Conservation (phyloP, 2,113 vertebrate species). For the Pseudorectes ferrugineus region DNA sequence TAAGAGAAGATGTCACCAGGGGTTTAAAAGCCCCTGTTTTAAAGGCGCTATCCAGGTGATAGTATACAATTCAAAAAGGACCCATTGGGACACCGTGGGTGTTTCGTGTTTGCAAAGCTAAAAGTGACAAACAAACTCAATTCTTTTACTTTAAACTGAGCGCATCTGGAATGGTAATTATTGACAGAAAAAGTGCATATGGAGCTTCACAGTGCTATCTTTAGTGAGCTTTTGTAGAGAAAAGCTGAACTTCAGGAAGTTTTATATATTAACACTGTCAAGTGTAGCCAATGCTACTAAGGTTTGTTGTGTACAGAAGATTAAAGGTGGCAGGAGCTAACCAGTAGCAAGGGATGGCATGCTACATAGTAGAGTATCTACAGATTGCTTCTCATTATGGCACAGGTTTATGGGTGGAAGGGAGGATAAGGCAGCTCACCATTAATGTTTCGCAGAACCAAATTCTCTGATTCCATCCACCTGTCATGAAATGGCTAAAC, state of each 20-base stretch:
- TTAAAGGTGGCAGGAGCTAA: not conserved
- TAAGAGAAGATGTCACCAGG: not conserved
- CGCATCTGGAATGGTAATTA: not conserved
- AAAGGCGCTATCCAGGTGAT: not conserved
- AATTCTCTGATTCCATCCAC: not conserved
- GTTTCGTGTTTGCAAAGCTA: not conserved
- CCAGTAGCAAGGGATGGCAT: not conserved
- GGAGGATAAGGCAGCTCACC: not conserved
- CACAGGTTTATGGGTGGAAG: not conserved
- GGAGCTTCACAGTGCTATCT: not conserved
- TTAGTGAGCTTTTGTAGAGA: not conserved
- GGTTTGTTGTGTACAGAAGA: not conserved
- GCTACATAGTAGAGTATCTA: not conserved
- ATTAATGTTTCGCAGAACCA: accelerated
- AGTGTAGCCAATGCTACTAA: not conserved
- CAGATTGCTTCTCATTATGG: not conserved
- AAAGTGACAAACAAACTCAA: not conserved
- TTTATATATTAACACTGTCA: not conserved
- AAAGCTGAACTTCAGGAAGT: not conserved
- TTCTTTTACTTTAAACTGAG: not conserved
- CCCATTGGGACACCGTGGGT: accelerated
- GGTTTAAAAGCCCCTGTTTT: not conserved
- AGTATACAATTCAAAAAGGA: not conserved
- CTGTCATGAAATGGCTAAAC: not conserved
- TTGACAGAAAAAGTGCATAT: not conserved